Percentiles rank a stretch among this genome's conserved stretches.
Conservation (phyloP, 1,140 invertebrate genomes). For the Geopemphigus sp. region DNA sequence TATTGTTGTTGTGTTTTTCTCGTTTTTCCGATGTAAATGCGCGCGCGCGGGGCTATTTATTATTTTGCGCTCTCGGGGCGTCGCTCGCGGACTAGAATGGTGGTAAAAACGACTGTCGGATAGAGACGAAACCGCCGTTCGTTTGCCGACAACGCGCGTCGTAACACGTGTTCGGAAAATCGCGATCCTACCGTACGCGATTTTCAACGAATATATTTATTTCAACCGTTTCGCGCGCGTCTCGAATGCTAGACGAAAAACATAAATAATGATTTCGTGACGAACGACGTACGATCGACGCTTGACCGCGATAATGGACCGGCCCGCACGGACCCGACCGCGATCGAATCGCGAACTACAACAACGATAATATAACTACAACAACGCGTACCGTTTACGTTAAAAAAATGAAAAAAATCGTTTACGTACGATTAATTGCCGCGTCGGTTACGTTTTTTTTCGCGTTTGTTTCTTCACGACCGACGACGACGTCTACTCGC, state of each 20-base stretch:
- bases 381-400: background rate
- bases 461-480: background rate
- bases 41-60: too few relatives aligned
- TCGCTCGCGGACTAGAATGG: too few relatives aligned
- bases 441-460: background rate
- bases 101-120: too few relatives aligned
- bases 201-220: conserved; percentile 2
- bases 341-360: background rate
- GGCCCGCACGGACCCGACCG: background rate
- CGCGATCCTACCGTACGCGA: background rate
- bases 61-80: too few relatives aligned
- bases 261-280: conserved; percentile 5
- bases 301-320: conserved; percentile 10
- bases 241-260: background rate
- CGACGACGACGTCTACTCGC: background rate
- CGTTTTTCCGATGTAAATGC: background rate
- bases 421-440: background rate
- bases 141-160: background rate
- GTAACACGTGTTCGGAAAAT: background rate
- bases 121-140: too few relatives aligned
- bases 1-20: background rate
- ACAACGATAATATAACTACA: too few relatives aligned
- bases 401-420: background rate
- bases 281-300: conserved; percentile 7
- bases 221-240: background rate